A percentile compares a stretch with the other conserved stretches of the same genome.
phyloP scores from a whole-genome alignment of 1,140 invertebrate species.

The Drosophila nigromelanica region DNA sequence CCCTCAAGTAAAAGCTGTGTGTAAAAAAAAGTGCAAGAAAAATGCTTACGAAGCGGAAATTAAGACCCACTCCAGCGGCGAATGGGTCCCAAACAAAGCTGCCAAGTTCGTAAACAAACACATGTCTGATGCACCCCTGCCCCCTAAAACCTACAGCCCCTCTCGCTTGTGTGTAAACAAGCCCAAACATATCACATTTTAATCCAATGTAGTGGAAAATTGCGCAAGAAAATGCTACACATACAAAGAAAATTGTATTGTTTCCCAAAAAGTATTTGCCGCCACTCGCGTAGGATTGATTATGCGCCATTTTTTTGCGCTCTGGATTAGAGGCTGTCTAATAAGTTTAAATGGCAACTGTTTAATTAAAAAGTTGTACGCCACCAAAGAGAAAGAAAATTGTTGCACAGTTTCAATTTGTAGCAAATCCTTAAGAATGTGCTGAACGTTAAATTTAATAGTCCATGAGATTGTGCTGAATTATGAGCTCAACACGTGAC shows the following conservation, averaged over 20 bases:
- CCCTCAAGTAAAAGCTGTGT: constrained; percentile 36
- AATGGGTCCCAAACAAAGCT: constrained; percentile 67
- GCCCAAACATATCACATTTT: constrained; percentile 82
- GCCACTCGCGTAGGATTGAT: constrained; percentile 60
- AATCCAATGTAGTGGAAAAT: constrained; percentile 82
- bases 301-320: constrained; percentile 65
- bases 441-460: constrained; percentile 53
- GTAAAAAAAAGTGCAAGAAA: constrained; percentile 38
- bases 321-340: constrained; percentile 56
- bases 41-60: constrained; percentile 80
- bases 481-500: constrained; percentile 73
- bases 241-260: constrained; percentile 60
- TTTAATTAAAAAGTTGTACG: constrained; percentile 57
- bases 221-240: constrained; percentile 57
- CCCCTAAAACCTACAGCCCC: neutral
- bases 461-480: constrained; percentile 59
- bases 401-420: neutral
- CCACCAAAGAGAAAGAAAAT: neutral
- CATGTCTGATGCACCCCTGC: constrained; percentile 61
- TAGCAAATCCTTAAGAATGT: constrained; percentile 51
- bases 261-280: constrained; percentile 36
- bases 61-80: constrained; percentile 71
- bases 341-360: constrained; percentile 60
- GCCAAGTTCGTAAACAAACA: constrained; percentile 81
- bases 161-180: constrained; percentile 69